phyloP scores from a whole-genome alignment of 2,888 invertebrate species.

The Lepas anatifera region DNA sequence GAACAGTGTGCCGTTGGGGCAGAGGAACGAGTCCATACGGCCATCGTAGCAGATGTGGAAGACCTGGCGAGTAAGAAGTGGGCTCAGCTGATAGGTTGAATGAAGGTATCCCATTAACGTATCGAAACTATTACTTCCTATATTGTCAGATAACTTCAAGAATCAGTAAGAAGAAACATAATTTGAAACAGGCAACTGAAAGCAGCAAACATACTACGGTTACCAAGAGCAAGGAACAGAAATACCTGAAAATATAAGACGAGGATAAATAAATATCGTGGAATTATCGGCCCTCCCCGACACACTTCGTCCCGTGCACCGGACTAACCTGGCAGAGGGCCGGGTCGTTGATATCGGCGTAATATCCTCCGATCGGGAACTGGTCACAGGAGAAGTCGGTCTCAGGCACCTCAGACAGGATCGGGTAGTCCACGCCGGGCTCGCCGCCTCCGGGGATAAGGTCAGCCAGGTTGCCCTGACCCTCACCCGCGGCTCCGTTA shows the following conservation, averaged over 20 bases:
- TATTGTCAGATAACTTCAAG: no score
- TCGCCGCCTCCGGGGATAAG: constrained; percentile 21
- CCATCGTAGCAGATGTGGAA: constrained; percentile 21
- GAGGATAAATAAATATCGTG: no score
- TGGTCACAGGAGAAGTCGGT: constrained; percentile 20
- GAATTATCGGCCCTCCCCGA: no score
- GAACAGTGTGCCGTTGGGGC: constrained; percentile 54
- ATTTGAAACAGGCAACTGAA: no score
- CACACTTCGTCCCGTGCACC: no score
- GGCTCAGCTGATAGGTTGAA: no score
- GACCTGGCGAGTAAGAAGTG: constrained; percentile 8
- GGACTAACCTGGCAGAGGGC: constrained; percentile 20
- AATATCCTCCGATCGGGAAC: constrained; percentile 18
- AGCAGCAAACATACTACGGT: no score
- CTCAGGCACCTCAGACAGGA: constrained; percentile 19
- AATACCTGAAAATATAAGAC: no score
- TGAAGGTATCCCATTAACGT: no score
- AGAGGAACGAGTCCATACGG: constrained; percentile 42
- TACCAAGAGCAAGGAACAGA: no score
- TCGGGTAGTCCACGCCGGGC: constrained; percentile 21
- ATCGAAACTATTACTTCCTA: no score
- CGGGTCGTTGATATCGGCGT: constrained; percentile 19
- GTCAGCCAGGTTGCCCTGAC: constrained; percentile 10
- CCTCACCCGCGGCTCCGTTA: constrained; percentile 6
- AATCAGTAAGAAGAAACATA: no score